phyloP scores from a whole-genome alignment of 2,113 vertebrate species.

The Bufo bufo region DNA sequence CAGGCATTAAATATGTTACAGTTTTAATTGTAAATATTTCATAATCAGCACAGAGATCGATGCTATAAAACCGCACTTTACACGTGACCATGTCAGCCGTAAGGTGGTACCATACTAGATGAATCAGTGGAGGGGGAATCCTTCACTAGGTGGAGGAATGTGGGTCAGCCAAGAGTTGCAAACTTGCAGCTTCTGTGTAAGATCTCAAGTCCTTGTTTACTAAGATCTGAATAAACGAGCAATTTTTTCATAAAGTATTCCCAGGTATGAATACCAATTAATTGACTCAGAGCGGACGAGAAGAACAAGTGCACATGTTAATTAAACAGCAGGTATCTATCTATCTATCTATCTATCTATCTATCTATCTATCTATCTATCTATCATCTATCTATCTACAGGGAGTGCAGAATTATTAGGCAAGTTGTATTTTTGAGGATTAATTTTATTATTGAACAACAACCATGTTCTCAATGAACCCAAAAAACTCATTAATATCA shows the following conservation, averaged over 20 bases:
- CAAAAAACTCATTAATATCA: no score
- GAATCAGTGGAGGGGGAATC: neutral
- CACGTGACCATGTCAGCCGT: neutral
- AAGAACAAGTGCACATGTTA: neutral
- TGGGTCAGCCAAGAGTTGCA: slow-evolving; percentile 13
- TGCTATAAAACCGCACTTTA: neutral
- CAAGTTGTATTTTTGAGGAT: no score
- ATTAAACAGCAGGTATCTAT: neutral
- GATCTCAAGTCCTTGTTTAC: slow-evolving; percentile 12
- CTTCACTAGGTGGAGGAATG: slow-evolving; percentile 2
- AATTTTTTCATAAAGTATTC: slow-evolving; percentile 20
- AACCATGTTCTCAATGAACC: no score
- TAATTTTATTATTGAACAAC: no score
- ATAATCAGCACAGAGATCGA: no score
- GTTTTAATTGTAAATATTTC: no score
- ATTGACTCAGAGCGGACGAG: slow-evolving; percentile 1
- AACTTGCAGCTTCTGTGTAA: neutral
- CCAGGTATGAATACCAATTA: slow-evolving; percentile 26
- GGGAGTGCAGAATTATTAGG: no score
- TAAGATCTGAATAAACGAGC: slow-evolving; percentile 11
- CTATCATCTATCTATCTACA: neutral
- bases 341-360: neutral
- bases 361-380: neutral
- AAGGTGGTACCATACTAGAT: neutral
- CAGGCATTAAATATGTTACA: no score